Conservation (phyloP, 2,888 invertebrate species). For the Meiosimyza platycephala region DNA sequence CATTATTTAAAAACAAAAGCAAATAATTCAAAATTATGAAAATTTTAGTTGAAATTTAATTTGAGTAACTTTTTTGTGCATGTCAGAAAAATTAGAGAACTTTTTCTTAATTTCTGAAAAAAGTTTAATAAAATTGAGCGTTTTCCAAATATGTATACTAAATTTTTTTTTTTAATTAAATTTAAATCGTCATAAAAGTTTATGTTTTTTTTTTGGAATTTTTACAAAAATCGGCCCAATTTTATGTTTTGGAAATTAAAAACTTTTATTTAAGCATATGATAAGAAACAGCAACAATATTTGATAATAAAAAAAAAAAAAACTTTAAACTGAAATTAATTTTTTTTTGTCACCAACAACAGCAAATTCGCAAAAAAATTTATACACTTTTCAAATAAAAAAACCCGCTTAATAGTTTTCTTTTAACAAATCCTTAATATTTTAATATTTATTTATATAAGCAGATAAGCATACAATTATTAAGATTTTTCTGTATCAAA, state of each 20-base stretch:
- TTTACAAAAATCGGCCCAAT: constrained; percentile 45
- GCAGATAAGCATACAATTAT: not conserved
- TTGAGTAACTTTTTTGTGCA: too few relatives aligned
- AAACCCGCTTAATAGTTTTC: not conserved
- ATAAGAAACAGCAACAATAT: not conserved
- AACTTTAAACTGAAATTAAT: not conserved
- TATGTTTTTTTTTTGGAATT: constrained; percentile 15
- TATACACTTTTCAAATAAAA: not conserved
- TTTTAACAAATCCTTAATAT: not conserved
- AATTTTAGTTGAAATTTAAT: too few relatives aligned
- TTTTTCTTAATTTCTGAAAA: too few relatives aligned
- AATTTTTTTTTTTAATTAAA: constrained; percentile 24
- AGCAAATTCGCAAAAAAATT: not conserved
- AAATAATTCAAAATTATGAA: too few relatives aligned
- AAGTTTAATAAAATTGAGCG: not conserved
- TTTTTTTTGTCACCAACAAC: constrained; percentile 17
- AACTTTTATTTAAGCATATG: constrained; percentile 26
- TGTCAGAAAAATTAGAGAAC: too few relatives aligned
- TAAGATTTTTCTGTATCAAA: not conserved
- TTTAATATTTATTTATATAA: not conserved
- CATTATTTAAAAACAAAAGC: too few relatives aligned
- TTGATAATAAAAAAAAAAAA: constrained; percentile 7
- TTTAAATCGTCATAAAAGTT: constrained; percentile 21
- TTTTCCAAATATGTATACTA: constrained; percentile 20
- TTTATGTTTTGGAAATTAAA: constrained; percentile 35